Evolutionary conservation across 2,888 invertebrate species (phyloP), one percentile per base, ranked within the genome.

Genomic region (Clusia tigrina): DNA sequence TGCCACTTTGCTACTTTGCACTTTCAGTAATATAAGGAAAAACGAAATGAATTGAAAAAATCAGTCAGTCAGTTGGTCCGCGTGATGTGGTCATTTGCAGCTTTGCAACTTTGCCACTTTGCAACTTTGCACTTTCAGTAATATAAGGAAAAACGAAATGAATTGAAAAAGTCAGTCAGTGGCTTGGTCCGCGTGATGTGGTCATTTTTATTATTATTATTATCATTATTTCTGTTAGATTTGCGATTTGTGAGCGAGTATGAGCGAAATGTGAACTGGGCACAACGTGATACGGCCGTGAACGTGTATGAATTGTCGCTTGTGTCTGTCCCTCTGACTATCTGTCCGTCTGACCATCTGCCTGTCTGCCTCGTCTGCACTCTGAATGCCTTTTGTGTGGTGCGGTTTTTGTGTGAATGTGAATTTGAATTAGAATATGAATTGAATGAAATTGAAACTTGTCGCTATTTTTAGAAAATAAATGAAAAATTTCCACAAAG

Each of bases 391-490:
- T n/a, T n/a, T n/a, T n/a, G n/a, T n/a, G n/a, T n/a, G n/a, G n/a
- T n/a, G n/a, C n/a, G n/a, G n/a, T 9, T 32, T 32, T 32, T 32
- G 12, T 32, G 32, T 32, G 32, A 12, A 9, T 32, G 6, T 32
- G 12, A 32, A 9, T 32, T 32, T 32, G 32, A 12, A 32, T 42
- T 42, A 15, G 9, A 3, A 42, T 42, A 3, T n/a, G n/a, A 6
- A 6, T 6, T 42, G 42, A 42, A 42, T 42, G 42, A 42, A 42
- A 42, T 42, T 42, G 42, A 42, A 42, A 42, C 42, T 42, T n/a
- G 3, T 42, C n/a, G 42, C 42, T 42, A 42, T 42, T 42, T 42
- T 42, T 42, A 42, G 42, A n/a, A n/a, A n/a, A n/a, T n/a, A n/a
- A n/a, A n/a, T n/a, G n/a, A n/a, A n/a, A n/a, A n/a, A n/a, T n/a